phyloP scores from a whole-genome alignment of 2,888 invertebrate species.

The Drosophila multiciliata region DNA sequence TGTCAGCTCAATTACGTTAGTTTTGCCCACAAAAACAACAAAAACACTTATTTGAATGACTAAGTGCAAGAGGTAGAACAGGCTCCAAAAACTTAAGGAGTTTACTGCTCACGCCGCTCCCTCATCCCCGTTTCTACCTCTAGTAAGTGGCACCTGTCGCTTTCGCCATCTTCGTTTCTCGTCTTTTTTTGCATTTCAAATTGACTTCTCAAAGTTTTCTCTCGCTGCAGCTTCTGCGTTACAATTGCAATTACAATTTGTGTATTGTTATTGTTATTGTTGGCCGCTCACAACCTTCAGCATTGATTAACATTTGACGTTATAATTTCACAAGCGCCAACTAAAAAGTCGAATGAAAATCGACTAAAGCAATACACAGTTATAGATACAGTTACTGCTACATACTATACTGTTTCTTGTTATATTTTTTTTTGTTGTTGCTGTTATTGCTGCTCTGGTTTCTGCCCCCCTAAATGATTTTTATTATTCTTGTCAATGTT shows the following conservation, averaged over 20 bases:
- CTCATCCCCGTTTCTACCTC: neutral
- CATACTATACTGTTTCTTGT: constrained; percentile 20
- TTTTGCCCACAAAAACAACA: constrained; percentile 10
- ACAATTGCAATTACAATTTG: constrained; percentile 58
- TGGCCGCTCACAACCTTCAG: constrained; percentile 67
- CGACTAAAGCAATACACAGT: constrained; percentile 41
- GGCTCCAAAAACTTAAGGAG: constrained; percentile 36
- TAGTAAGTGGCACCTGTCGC: constrained; percentile 38
- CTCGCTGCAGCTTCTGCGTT: constrained; percentile 25
- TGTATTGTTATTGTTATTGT: constrained; percentile 48
- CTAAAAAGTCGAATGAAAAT: constrained; percentile 61
- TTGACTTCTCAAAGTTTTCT: constrained; percentile 56
- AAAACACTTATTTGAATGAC: constrained; percentile 32
- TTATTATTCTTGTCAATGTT: constrained; percentile 50
- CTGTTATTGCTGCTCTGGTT: constrained; percentile 13
- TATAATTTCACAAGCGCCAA: constrained; percentile 77
- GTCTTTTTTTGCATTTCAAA: constrained; percentile 50
- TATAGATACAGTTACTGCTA: constrained; percentile 2
- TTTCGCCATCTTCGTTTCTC: constrained; percentile 18
- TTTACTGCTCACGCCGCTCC: constrained; percentile 20
- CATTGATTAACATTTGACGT: constrained; percentile 82
- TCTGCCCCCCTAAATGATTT: constrained; percentile 46
- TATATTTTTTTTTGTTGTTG: neutral
- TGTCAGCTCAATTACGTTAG: constrained; percentile 17
- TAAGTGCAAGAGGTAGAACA: constrained; percentile 25